Evolutionary conservation across 2,797 vertebrate species (phyloP), one percentile per base, ranked within the genome.

Genomic region (Anniella stebbinsi): DNA sequence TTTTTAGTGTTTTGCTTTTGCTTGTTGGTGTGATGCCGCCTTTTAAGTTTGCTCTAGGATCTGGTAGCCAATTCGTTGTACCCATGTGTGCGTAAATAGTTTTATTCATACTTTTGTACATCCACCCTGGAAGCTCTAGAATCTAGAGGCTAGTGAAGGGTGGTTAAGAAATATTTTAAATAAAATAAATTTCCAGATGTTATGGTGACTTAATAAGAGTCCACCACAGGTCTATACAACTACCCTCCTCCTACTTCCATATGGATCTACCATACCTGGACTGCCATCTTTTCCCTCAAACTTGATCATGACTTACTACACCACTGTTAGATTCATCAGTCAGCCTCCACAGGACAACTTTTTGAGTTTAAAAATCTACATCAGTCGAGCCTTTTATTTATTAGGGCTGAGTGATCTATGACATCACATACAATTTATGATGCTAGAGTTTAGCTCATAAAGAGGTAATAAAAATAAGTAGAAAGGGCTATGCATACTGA

Each of bases 401-500:
- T 45, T 48, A 88, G n/a, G 11, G 15, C 8, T 67, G 48, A 60
- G 18, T 57, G 23, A 91, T 2, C 67, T 67, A 85, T 83, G 89
- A 88, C 82, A 78, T 92, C 89, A 78, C 2, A 38, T 48, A 67
- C 54, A 80, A 38, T 60, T 41, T 70, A 72, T 86, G 76, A 89
- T 60, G 57, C 23, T 2, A n/a, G n/a, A 86, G n/a, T 28, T 81
- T 12, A 83, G 57, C 75, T 81, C 41, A 73, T n/a, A 73, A 83
- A 70, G 51, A 60, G 48, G 17, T 38, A 80, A 73, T 8, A 57
- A 28, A n/a, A 72, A 51, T 15, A 67, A 13, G 4, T 6, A 30
- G 33, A 30, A 73, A 83, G 30, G 21, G 63, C n/a, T 41, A n/a
- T 38, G 57, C 28, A 38, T 7, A 76, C 45, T 4, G 7, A 82